Evolutionary conservation across 2,113 vertebrate genomes (phyloP), one percentile per base, ranked within the genome.

Genomic region (Craseonycteris thonglongyai): DNA sequence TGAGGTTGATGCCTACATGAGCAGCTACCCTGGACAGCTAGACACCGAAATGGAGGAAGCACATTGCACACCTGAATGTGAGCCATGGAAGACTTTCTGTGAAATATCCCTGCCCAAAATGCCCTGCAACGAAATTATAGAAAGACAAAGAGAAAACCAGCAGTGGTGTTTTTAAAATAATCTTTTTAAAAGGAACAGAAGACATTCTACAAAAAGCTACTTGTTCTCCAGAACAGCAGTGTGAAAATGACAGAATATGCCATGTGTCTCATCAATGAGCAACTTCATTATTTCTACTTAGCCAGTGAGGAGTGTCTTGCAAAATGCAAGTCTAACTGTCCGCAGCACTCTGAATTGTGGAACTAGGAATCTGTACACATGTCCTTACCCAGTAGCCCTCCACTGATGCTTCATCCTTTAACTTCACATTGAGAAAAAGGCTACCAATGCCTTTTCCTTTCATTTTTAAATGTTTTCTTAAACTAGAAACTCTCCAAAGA

Each of bases 11-110:
- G 26, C 28, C 22, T 13, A 45, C 49, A 42, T 2, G n/a, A 59
- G 40, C 59, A 51, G 14, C 12, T 81, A 2, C 5, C n/a, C 16
- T 3, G 33, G 49, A 45, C n/a, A 40, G 78, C 28, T 1, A 0
- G n/a, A n/a, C n/a, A n/a, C n/a, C n/a, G n/a, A n/a, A n/a, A n/a
- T 12, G 40, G 63, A 40, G 54, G 61, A 61, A 30, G 74, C 35
- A 1, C 0, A 2, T 21, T 47, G 2, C 26, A 35, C 1, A 1
- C 54, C 7, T 56, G 10, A 49, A 26, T 0, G n/a, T 35, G 63
- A 22, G 58, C 83, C 56, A 2, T 12, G 38, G 49, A 42, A 21
- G 65, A 42, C 45, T 26, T 4, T 10, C 5, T 21, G 22, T 3
- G 22, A 56, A 22, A 40, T 6, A 33, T 0, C 42, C 56, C 35